Evolutionary conservation across 2,888 invertebrate genomes (phyloP).

Genomic region (Mythimna impura): DNA sequence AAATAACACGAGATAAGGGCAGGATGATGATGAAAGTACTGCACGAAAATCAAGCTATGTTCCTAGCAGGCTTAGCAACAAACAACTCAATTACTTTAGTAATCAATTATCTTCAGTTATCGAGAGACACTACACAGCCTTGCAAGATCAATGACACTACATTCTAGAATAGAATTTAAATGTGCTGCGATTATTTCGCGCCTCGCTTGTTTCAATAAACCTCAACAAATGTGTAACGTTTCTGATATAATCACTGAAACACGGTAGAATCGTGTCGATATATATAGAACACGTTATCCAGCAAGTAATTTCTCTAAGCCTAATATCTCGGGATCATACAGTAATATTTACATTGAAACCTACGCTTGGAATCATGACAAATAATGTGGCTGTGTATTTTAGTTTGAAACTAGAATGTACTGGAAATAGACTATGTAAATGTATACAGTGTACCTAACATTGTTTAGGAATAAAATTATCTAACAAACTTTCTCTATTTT

Average conservation of each 20-base stretch:
- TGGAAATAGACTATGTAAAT: slow-evolving; percentile 20
- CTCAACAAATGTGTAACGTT: slow-evolving; percentile 22
- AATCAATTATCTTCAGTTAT: not conserved
- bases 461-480: slow-evolving; percentile 20
- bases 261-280: slow-evolving; percentile 5
- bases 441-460: not conserved
- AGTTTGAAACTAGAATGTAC: slow-evolving; percentile 4
- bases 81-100: not conserved
- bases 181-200: not conserved
- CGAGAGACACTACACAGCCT: slow-evolving; percentile 13
- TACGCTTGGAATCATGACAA: slow-evolving; percentile 37
- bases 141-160: slow-evolving; percentile 26
- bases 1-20: too few species aligned
- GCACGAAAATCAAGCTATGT: not conserved
- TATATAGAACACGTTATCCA: slow-evolving; percentile 24
- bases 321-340: slow-evolving; percentile 19
- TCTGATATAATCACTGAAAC: slow-evolving; percentile 24
- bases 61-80: not conserved
- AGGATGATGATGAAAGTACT: too few species aligned
- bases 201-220: slow-evolving; percentile 13
- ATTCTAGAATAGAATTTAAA: slow-evolving; percentile 5
- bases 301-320: slow-evolving; percentile 13
- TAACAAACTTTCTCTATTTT: not conserved
- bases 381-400: slow-evolving; percentile 16
- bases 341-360: slow-evolving; percentile 36